Base-by-base conservation (phyloP, 1,140 invertebrate species). In the Trichonephila inaurata region DNA sequence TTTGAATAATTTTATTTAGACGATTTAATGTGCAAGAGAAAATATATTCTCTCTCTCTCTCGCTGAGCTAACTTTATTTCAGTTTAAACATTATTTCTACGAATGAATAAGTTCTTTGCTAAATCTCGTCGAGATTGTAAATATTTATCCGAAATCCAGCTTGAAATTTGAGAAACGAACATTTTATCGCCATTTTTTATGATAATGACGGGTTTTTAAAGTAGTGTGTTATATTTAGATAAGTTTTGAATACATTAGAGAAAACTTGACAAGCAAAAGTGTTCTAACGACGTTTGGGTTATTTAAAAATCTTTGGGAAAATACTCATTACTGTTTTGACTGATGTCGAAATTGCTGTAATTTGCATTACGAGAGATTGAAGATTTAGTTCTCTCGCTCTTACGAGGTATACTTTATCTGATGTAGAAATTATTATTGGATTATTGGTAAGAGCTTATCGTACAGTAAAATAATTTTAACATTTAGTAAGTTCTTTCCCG, bases 161-260 rank as follows among this genome's bases (percentile, higher is more conserved):
- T 40, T 19, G 19, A 16, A 77, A 5, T n/a, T 60, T 85, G 1
- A 19, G 44, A 60, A n/a, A 44, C 5, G n/a, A 60, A n/a, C 19
- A 8, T 10, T 21, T n/a, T 33, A 77, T 77, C 16, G 33, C 72
- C 14, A 18, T n/a, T 18, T 16, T 77, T 77, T 77, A 77, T 77
- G 72, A 14, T 77, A 77, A 77, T 77, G 33, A 33, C 18, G 28
- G 72, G 33, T 77, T 77, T 77, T 28, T 77, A 77, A 77, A 28
- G 33, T 40, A 33, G 33, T 77, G 28, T 18, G 24, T 33, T 77
- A 16, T 33, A 19, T 19, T 12, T 16, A 16, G 18, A 77, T 40
- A 77, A 77, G 24, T 77, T 77, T 33, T 16, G 72, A 77, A 77
- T 77, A 77, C 28, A 77, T 77, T 77, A 33, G 18, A 33, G 33